Percentiles rank a stretch among this genome's conserved stretches.
phyloP scores from a whole-genome alignment of 1,140 invertebrate species.

The Eulimnadia texana region DNA sequence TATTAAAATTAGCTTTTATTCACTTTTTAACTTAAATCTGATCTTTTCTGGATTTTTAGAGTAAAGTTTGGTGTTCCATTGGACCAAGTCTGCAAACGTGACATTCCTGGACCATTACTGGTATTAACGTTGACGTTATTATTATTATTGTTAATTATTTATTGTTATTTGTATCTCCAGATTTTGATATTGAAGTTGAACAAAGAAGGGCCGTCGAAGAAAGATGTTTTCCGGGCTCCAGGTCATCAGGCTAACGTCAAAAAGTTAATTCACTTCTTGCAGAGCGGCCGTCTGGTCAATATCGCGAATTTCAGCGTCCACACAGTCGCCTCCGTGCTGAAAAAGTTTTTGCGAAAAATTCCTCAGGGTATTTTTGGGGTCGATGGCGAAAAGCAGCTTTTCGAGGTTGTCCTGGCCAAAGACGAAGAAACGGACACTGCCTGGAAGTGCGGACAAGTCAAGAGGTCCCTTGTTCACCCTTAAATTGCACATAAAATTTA shows the following conservation, averaged over 20 bases:
- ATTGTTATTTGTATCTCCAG: conserved; percentile 35
- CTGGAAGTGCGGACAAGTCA: conserved; percentile 26
- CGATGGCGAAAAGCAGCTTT: conserved; percentile 76
- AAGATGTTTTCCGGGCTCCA: conserved; percentile 86
- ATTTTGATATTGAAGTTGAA: conserved; percentile 85
- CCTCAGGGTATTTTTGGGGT: conserved; percentile 87
- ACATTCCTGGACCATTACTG: conserved; percentile 76
- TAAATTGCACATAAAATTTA: conserved; percentile 30
- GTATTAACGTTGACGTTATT: conserved; percentile 31
- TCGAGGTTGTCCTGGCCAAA: conserved; percentile 41
- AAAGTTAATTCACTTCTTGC: conserved; percentile 84
- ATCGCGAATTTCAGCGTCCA: conserved; percentile 96
- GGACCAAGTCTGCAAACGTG: conserved; percentile 80
- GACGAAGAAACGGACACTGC: background rate
- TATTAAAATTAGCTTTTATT: conserved; percentile 22
- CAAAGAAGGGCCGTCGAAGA: conserved; percentile 80
- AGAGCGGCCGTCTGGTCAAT: conserved; percentile 89
- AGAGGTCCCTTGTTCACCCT: conserved; percentile 83
- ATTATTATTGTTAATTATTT: background rate
- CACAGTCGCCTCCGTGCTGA: conserved; percentile 93
- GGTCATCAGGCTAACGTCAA: conserved; percentile 91
- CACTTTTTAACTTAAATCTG: background rate
- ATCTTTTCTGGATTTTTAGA: conserved; percentile 30
- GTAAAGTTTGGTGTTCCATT: conserved; percentile 82
- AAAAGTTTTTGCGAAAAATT: conserved; percentile 94